These are phyloP conservation scores for Dendroctonus valens DNA, from an alignment of 1,140 invertebrate species.

Conservation along the genomic window DNA sequence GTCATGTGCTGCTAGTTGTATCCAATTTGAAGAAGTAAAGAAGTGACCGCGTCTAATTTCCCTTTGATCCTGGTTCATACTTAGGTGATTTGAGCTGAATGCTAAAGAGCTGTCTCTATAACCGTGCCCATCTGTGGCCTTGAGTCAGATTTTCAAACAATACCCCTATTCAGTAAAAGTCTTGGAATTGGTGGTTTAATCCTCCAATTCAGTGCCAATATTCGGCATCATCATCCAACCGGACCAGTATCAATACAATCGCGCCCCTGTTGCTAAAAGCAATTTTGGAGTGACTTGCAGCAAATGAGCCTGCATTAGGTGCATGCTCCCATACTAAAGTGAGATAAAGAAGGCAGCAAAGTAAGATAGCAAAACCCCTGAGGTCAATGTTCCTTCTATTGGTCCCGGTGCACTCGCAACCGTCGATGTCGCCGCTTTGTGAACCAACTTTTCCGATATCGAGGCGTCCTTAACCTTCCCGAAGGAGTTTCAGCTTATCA, in stretches of 20 bases:
- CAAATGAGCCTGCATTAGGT: conserved; percentile 10
- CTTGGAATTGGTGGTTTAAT: no score
- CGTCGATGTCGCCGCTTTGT: conserved; percentile 21
- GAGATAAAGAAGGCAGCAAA: conserved; percentile 27
- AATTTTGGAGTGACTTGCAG: conserved; percentile 23
- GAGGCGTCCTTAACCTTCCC: conserved; percentile 32
- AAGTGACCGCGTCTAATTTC: no score
- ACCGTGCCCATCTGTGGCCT: no score
- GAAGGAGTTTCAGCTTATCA: conserved; percentile 31
- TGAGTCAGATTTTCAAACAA: neutral
- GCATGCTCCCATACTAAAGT: conserved; percentile 26
- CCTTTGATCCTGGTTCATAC: no score
- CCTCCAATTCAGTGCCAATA: no score
- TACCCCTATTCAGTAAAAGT: neutral
- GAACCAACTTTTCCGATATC: conserved; percentile 29
- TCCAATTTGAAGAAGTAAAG: no score
- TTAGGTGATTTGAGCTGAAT: no score
- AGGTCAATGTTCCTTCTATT: conserved; percentile 31
- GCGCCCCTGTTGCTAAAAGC: conserved; percentile 16
- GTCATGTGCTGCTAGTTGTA: no score
- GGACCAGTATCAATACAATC: neutral
- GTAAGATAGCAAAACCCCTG: conserved; percentile 22
- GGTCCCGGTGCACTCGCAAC: conserved; percentile 28
- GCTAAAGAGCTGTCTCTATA: no score
- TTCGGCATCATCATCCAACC: no score